Evolutionary conservation across 1,140 invertebrate species (phyloP).

Genomic region (Oryzaephilus surinamensis): DNA sequence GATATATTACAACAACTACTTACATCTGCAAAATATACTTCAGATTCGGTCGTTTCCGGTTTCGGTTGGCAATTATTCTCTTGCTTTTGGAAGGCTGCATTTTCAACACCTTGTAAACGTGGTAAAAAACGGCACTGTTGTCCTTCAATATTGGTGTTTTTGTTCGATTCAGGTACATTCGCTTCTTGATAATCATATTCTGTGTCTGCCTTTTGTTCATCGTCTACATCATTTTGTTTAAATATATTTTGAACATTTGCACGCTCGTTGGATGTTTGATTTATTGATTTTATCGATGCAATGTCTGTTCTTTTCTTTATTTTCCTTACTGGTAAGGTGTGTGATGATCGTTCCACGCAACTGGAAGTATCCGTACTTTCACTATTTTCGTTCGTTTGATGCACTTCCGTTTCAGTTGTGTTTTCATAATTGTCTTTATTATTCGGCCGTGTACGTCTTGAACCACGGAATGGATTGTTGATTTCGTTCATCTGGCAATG

Average conservation of each 20-base stretch:
- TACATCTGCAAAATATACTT: conserved; percentile 76
- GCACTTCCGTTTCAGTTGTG: conserved; percentile 17
- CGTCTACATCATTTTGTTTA: conserved; percentile 20
- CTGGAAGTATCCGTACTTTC: conserved; percentile 36
- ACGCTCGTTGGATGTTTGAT: conserved; percentile 29
- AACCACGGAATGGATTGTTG: conserved; percentile 19
- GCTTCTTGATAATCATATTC: conserved; percentile 31
- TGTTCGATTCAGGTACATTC: conserved; percentile 16
- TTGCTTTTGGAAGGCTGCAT: conserved; percentile 52
- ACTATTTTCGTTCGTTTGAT: conserved; percentile 32
- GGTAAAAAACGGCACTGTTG: conserved; percentile 33
- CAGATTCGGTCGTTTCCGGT: conserved; percentile 54
- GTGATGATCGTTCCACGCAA: conserved; percentile 37
- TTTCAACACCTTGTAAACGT: conserved; percentile 49
- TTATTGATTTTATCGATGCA: conserved; percentile 36
- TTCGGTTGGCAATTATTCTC: conserved; percentile 42
- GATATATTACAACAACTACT: conserved; percentile 74
- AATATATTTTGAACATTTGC: conserved; percentile 41
- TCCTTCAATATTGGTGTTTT: too few species aligned
- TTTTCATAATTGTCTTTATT: conserved; percentile 10
- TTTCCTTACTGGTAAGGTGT: conserved; percentile 41
- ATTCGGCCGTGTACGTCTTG: conserved; percentile 13
- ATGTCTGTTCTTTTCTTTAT: conserved; percentile 42
- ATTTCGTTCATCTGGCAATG: conserved; percentile 35
- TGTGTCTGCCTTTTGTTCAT: conserved; percentile 23